Base-by-base conservation (phyloP, 2,888 invertebrate genomes). In the Cataglyphis livida region DNA sequence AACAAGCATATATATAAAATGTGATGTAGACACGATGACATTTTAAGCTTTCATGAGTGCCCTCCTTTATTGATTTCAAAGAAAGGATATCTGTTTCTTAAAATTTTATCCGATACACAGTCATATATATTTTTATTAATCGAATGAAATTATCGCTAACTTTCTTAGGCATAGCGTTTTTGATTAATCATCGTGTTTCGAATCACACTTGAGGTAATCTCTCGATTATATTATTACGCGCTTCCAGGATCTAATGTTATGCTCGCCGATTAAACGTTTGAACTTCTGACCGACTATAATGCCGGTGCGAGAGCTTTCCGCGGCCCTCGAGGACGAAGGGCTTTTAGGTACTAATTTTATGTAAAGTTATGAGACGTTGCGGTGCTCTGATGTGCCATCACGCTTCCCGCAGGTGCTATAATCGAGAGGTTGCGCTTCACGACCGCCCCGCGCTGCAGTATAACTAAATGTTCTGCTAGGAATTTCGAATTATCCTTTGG, bases 321-420 rank as follows among this genome's bases (percentile, higher is more conserved):
- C 84, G 88, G 79, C 74, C 87, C 89, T 90, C 91, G 91, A 92
- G 91, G 73, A 81, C 87, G 75, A 91, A 91, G 92, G 91, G 94
- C 93, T 93, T 93, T 94, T 94, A 94, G 93, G 91, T 92, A 92
- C 93, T 94, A 94, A 94, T 94, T 94, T 93, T 94, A 94, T 94
- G 94, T 94, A 93, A 92, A 94, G 92, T 93, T 94, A 94, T 93
- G 94, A 93, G 91, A 85, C 88, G 84, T 81, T 84, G 88, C 85
- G 87, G 87, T 85, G 89, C 92, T 91, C 92, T 83, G 84, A 91
- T 89, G 93, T 91, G 89, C 92, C 85, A 92, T 93, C 90, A 84
- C 65, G 88, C 85, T 83, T 91, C 93, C 93, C 93, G 89, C 90
- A 91, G 93, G 93, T 91, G 90, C 91, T 87, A 88, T 93, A 93